Conservation (phyloP, 2,888 invertebrate species). For the Platycheirus albimanus region DNA sequence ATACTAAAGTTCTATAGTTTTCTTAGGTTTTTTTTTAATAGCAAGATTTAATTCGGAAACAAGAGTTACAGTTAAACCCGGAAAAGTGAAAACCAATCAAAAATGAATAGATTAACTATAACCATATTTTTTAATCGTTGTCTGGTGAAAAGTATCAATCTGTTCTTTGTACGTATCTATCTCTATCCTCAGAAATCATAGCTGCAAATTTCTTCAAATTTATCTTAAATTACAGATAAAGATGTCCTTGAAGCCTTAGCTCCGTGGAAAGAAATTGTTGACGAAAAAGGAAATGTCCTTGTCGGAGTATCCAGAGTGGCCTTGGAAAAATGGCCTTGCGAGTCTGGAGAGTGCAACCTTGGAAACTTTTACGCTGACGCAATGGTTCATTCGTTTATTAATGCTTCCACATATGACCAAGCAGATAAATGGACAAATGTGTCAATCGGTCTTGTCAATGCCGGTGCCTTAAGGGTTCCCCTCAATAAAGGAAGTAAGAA, state of each 20-base stretch:
- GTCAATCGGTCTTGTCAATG: constrained; percentile 87
- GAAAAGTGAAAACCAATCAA: no score
- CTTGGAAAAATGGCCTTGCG: constrained; percentile 84
- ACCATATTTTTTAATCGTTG: no score
- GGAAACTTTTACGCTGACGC: constrained; percentile 90
- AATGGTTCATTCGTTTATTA: constrained; percentile 84
- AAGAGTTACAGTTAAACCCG: no score
- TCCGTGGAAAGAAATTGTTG: constrained; percentile 85
- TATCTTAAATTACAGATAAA: constrained; percentile 83
- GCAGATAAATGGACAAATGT: constrained; percentile 86
- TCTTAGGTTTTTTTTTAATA: no score
- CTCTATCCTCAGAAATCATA: no score
- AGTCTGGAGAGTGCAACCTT: constrained; percentile 87
- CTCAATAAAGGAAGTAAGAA: constrained; percentile 86
- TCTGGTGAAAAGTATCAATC: no score
- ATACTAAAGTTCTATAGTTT: no score
- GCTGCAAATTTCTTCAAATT: no score
- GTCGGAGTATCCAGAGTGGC: constrained; percentile 86
- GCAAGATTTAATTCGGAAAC: no score
- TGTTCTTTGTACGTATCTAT: no score
- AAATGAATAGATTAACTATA: no score
- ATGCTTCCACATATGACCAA: constrained; percentile 79
- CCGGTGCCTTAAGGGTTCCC: constrained; percentile 88
- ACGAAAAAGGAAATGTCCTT: constrained; percentile 84
- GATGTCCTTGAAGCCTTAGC: constrained; percentile 85